Base-by-base conservation (phyloP, 1,140 invertebrate species). In the Scaptomyza graminum region DNA sequence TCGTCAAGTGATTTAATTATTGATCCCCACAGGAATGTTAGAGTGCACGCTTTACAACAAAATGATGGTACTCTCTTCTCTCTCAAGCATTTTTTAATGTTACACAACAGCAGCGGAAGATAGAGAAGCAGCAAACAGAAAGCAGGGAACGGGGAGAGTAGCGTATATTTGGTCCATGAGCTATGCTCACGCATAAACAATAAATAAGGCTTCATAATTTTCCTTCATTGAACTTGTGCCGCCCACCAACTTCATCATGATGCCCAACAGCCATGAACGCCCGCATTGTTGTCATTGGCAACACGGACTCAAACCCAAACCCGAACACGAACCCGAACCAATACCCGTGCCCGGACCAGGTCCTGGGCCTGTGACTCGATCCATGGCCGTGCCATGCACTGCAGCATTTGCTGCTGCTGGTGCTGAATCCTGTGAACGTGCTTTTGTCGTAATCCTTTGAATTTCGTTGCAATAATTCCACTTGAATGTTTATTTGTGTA, bases 401-500 rank as follows among this genome's bases (percentile, higher is more conserved):
- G 79, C 67, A 70, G 68, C 75, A 79, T 64, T 63, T 73, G 77
- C 61, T 67, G 77, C 61, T 67, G 50, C 31, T 47, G 34, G 9
- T 70, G 63, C 56, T 56, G 79, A 90, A 90, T 90, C 90, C 84
- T 76, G 75, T 80, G 89, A 90, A 90, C 90, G 90, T 90, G 90
- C 89, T 85, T 90, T 89, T 87, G 84, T 83, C 90, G 82, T 90
- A 90, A 90, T 90, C 90, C 90, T 90, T 90, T 90, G 90, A 83
- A 90, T 90, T 90, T 90, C 85, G 89, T 87, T 90, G 90, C 89
- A 90, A 90, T 90, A 90, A 90, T 90, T 90, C 89, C 90, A 90
- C 83, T 90, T 90, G 76, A 84, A 84, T 90, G 87, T 90, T 89
- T 88, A 88, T 88, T 89, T 88, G 84, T 85, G 82, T 85, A 85